These are phyloP conservation scores for Xenopus petersii DNA, from an alignment of 2,797 vertebrate genomes.

Conservation along the genomic window DNA sequence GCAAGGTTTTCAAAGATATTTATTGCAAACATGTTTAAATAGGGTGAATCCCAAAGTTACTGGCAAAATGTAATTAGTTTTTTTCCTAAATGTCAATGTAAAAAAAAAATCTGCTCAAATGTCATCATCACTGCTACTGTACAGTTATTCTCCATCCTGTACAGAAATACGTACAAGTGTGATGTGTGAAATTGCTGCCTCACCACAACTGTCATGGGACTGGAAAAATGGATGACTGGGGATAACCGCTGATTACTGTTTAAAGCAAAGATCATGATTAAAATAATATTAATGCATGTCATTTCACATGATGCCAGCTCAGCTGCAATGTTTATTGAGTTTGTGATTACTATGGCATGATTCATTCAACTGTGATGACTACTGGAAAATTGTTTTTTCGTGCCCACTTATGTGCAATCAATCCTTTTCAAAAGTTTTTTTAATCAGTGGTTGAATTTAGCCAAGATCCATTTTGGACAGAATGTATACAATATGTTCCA, in stretches of 20 bases:
- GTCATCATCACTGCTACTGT: too few species aligned
- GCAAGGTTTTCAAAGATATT: too few species aligned
- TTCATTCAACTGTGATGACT: slow-evolving; percentile 27
- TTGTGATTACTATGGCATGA: slow-evolving; percentile 8
- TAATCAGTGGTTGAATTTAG: slow-evolving; percentile 4
- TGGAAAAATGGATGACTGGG: slow-evolving; percentile 11
- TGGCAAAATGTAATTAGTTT: too few species aligned
- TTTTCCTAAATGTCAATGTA: too few species aligned
- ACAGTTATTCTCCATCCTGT: too few species aligned
- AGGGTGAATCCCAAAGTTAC: too few species aligned
- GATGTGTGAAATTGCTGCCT: slow-evolving; percentile 8
- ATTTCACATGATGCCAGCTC: slow-evolving; percentile 1
- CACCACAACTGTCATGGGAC: background rate
- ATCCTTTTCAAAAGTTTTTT: slow-evolving; percentile 13
- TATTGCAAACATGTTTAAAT: too few species aligned
- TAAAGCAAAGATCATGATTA: slow-evolving; percentile 14
- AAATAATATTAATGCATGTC: background rate
- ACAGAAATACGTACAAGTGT: background rate
- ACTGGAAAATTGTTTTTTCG: slow-evolving; percentile 18
- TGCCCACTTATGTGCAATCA: slow-evolving; percentile 13
- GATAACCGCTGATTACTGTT: slow-evolving; percentile 23
- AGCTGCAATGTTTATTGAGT: slow-evolving; percentile 24
- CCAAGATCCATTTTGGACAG: background rate
- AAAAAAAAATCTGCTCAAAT: too few species aligned
- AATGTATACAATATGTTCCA: background rate